These are phyloP conservation scores for Paraplagusia blochii DNA, from an alignment of 2,113 vertebrate species.

Conservation along the genomic window DNA sequence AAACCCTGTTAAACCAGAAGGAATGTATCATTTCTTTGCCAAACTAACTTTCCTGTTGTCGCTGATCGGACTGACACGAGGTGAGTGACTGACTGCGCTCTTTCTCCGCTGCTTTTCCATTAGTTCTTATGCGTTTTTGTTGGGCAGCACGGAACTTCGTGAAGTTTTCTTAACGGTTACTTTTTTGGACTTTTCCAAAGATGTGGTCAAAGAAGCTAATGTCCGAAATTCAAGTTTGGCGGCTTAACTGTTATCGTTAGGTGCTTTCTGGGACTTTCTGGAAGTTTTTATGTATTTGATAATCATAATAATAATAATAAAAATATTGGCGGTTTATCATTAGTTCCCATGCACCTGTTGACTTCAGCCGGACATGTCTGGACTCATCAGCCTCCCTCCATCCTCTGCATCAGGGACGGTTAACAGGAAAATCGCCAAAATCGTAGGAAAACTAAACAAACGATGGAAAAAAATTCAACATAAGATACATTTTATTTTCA, in stretches of 20 bases:
- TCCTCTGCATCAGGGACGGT: too few species aligned
- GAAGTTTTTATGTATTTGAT: background rate
- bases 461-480: too few species aligned
- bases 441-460: too few species aligned
- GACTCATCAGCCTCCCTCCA: background rate
- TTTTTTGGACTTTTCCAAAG: background rate
- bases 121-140: background rate
- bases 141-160: background rate
- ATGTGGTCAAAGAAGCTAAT: too few species aligned
- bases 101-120: background rate
- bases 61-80: slow-evolving; percentile 69
- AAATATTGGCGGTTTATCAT: background rate
- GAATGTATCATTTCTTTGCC: slow-evolving; percentile 76
- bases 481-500: too few species aligned
- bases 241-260: too few species aligned
- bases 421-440: too few species aligned
- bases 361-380: background rate
- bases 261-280: too few species aligned
- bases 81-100: slow-evolving; percentile 47
- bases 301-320: too few species aligned
- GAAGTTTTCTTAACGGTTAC: background rate
- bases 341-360: slow-evolving; percentile 20
- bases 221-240: too few species aligned
- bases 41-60: slow-evolving; percentile 72
- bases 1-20: slow-evolving; percentile 67